These are phyloP conservation scores for Glyphotaelius pellucidus DNA, from an alignment of 2,888 invertebrate species.

Conservation along the genomic window DNA sequence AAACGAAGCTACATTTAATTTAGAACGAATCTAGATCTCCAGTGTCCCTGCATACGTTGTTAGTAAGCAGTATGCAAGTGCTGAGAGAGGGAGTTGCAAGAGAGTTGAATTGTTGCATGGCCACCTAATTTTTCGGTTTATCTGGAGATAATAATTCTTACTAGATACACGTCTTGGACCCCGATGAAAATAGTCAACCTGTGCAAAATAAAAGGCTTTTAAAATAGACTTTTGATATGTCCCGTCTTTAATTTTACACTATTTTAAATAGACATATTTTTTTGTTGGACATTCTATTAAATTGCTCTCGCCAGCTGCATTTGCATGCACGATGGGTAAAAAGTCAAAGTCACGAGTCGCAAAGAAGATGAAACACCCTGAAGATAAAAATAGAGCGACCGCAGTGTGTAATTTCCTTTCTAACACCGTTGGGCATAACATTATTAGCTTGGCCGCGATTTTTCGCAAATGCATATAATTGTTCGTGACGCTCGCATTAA, in stretches of 20 bases:
- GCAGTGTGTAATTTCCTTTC: conserved; percentile 33
- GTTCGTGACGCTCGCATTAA: conserved; percentile 54
- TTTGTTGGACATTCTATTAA: neutral
- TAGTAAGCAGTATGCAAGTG: too few relatives aligned
- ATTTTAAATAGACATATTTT: neutral
- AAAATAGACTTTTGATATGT: neutral
- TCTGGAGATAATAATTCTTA: neutral
- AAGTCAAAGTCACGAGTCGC: neutral
- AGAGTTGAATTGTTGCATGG: neutral
- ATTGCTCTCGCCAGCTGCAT: neutral
- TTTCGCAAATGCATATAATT: conserved; percentile 54
- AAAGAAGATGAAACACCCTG: neutral
- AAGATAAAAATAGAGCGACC: neutral
- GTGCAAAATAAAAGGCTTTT: neutral
- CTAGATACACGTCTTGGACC: neutral
- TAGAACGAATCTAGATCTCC: too few relatives aligned
- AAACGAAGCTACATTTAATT: too few relatives aligned
- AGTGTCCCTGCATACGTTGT: too few relatives aligned
- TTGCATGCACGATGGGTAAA: neutral
- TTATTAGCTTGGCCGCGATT: conserved; percentile 43
- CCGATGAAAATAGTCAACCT: neutral
- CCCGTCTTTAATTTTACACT: neutral
- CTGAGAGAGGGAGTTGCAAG: too few relatives aligned
- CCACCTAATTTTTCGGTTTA: neutral
- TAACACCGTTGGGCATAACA: conserved; percentile 30